Percentiles rank a stretch among this genome's conserved stretches.
Evolutionary conservation across 2,113 vertebrate genomes (phyloP).

Genomic region (Macrotis lagotis): DNA sequence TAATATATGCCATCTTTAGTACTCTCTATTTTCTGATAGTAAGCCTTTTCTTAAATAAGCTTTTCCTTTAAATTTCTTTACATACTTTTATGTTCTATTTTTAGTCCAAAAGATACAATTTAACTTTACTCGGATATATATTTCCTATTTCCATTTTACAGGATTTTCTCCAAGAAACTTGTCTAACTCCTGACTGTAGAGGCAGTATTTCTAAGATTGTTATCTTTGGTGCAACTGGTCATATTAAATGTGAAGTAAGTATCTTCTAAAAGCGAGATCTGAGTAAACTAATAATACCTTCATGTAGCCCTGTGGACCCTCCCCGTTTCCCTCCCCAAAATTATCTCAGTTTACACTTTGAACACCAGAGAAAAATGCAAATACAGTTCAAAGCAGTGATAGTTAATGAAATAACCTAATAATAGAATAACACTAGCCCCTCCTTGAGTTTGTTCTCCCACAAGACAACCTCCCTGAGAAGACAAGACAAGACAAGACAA

Average conservation of each 20-base stretch:
- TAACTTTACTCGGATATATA: background rate
- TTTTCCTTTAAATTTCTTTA: background rate
- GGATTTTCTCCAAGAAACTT: slow-evolving; percentile 92
- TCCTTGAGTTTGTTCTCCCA: background rate
- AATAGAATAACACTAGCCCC: background rate
- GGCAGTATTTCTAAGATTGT: slow-evolving; percentile 91
- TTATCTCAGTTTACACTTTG: background rate
- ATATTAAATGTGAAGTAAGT: slow-evolving; percentile 93
- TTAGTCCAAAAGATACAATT: background rate
- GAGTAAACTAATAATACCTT: background rate
- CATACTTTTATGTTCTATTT: background rate
- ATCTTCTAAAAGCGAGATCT: background rate
- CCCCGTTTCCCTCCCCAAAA: background rate
- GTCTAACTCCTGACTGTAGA: slow-evolving; percentile 94
- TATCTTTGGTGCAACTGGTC: slow-evolving; percentile 89
- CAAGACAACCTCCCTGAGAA: background rate
- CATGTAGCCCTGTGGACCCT: background rate
- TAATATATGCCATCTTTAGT: background rate
- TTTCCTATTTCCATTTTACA: slow-evolving; percentile 70
- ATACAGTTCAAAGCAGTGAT: background rate
- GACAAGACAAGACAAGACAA: background rate
- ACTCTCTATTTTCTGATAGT: no score
- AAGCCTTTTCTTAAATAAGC: background rate
- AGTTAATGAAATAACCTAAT: background rate
- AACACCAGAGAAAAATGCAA: background rate